Conservation (phyloP, 2,888 invertebrate genomes). For the Cheilosia vernalis region DNA sequence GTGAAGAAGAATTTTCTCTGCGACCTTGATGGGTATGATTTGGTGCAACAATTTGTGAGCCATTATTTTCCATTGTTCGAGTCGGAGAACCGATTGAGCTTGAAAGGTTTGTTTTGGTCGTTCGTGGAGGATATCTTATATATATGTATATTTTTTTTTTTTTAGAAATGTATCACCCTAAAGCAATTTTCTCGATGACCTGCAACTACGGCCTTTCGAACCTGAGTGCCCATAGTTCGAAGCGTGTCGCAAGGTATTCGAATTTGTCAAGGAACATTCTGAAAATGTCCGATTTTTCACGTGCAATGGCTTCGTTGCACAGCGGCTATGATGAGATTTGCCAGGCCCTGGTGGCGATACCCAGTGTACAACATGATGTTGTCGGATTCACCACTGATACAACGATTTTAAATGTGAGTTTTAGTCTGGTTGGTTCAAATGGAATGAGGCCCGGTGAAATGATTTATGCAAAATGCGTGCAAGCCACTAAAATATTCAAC, state of each 20-base stretch:
- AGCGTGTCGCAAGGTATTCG: conserved; percentile 79
- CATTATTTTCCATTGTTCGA: conserved; percentile 79
- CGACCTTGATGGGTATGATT: conserved; percentile 79
- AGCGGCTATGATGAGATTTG: conserved; percentile 78
- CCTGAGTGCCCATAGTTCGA: conserved; percentile 74
- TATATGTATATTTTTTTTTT: neutral
- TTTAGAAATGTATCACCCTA: conserved; percentile 75
- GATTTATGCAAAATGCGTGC: too few species aligned
- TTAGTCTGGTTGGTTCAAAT: neutral
- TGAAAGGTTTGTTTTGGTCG: conserved; percentile 75
- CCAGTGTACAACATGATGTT: conserved; percentile 78
- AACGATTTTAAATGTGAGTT: conserved; percentile 75
- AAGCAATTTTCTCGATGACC: conserved; percentile 79
- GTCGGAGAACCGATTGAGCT: conserved; percentile 75
- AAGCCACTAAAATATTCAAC: neutral
- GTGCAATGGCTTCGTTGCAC: conserved; percentile 76
- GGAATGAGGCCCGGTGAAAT: neutral
- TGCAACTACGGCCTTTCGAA: conserved; percentile 77
- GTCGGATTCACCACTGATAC: conserved; percentile 78
- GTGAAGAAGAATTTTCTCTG: conserved; percentile 80
- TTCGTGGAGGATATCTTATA: neutral
- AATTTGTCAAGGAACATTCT: conserved; percentile 78
- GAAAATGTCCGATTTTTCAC: conserved; percentile 76
- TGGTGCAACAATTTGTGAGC: conserved; percentile 78
- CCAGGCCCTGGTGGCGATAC: conserved; percentile 78